phyloP scores from a whole-genome alignment of 2,888 invertebrate genomes.

The Conistra vaccinii region DNA sequence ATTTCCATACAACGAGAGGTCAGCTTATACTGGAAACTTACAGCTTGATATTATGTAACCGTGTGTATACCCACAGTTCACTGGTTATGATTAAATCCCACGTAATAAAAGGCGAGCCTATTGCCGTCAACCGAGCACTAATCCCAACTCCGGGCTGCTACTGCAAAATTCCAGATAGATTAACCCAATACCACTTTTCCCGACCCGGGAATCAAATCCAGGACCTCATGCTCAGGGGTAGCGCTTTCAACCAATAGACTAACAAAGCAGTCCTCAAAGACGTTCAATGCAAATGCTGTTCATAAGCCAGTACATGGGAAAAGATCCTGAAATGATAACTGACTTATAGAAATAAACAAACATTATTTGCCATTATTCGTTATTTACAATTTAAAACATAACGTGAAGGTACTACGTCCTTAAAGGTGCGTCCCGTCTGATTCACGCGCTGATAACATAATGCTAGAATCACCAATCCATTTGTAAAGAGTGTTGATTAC shows the following conservation, averaged over 20 bases:
- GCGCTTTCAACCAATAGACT: background rate
- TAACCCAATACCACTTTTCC: background rate
- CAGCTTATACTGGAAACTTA: too few species aligned
- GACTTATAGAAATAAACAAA: background rate
- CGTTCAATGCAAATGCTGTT: background rate
- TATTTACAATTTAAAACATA: background rate
- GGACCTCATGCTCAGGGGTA: background rate
- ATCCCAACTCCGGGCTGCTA: background rate
- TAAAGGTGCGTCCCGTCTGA: slow-evolving; percentile 17
- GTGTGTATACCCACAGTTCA: background rate
- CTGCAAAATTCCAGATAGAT: background rate
- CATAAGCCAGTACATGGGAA: background rate
- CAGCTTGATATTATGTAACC: too few species aligned
- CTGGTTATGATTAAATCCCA: background rate
- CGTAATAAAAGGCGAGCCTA: background rate
- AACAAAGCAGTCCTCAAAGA: background rate
- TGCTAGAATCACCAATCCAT: background rate
- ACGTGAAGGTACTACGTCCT: background rate
- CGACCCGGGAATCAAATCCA: background rate
- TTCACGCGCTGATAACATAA: slow-evolving; percentile 18
- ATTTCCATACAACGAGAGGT: too few species aligned
- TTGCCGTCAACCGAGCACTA: background rate
- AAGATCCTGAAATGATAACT: background rate
- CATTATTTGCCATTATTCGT: background rate
- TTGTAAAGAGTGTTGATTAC: slow-evolving; percentile 17